Evolutionary conservation across 2,797 vertebrate genomes (phyloP).

Genomic region (Tokudaia tokunoshimensis): DNA sequence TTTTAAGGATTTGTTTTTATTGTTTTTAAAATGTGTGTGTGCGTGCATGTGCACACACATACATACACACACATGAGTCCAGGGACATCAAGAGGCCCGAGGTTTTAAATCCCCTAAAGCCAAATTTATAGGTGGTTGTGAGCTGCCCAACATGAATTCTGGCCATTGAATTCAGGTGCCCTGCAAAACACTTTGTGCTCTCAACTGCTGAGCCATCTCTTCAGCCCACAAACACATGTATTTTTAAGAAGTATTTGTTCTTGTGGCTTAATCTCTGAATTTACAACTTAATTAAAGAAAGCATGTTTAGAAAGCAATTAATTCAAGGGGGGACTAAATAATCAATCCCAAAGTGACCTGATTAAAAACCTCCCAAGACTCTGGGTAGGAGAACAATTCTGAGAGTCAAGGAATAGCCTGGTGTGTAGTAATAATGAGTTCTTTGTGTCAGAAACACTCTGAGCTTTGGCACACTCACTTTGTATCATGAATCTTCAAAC

Average conservation of each 20-base stretch:
- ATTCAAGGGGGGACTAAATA: background rate
- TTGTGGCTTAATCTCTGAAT: background rate
- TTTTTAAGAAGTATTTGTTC: constrained; percentile 2
- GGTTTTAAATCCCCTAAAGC: background rate
- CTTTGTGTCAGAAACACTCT: background rate
- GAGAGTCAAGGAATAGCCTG: background rate
- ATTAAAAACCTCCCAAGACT: background rate
- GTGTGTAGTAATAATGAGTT: background rate
- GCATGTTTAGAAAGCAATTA: background rate
- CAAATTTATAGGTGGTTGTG: background rate
- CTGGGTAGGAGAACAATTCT: background rate
- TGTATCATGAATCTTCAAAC: background rate
- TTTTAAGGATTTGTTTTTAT: background rate
- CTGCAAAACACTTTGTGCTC: background rate
- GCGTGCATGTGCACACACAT: background rate
- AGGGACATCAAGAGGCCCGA: background rate
- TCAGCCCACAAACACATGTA: background rate
- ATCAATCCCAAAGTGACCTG: background rate
- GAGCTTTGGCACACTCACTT: background rate
- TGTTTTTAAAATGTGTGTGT: background rate
- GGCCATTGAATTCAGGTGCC: background rate
- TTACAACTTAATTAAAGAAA: constrained; percentile 40
- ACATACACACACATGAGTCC: background rate
- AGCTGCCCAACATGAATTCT: background rate
- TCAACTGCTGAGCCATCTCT: background rate